Conservation (phyloP, 2,113 vertebrate genomes). For the Phalacrocorax aristotelis region DNA sequence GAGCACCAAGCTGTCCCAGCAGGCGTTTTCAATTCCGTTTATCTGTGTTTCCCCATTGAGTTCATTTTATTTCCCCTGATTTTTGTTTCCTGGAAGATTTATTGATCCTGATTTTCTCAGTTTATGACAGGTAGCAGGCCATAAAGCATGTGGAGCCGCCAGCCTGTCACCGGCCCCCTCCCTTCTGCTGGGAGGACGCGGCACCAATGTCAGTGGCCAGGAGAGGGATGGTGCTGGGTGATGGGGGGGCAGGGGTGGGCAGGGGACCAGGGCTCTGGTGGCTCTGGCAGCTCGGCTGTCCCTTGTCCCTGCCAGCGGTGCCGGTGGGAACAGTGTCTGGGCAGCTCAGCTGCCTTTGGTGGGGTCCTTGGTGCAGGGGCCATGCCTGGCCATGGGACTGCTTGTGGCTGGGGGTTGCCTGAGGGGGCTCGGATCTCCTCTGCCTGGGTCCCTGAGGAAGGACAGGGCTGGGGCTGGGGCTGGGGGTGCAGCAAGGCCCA, state of each 20-base stretch:
- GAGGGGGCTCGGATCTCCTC: not conserved
- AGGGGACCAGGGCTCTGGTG: not conserved
- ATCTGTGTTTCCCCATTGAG: slow-evolving; percentile 48
- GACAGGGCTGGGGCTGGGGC: not conserved
- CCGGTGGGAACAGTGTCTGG: accelerated
- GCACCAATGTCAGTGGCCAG: not conserved
- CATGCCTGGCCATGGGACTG: not conserved
- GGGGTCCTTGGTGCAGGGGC: not conserved
- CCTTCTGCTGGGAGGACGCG: accelerated
- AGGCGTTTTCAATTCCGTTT: slow-evolving; percentile 44
- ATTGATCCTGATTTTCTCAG: slow-evolving; percentile 46
- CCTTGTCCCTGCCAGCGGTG: not conserved
- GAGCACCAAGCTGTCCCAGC: slow-evolving; percentile 35
- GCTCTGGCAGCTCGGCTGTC: not conserved
- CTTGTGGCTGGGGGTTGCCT: not conserved
- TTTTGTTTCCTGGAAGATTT: slow-evolving; percentile 62
- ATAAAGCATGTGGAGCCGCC: slow-evolving; percentile 3
- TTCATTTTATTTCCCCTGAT: slow-evolving; percentile 52
- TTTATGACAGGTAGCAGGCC: slow-evolving; percentile 59
- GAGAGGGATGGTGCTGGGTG: not conserved
- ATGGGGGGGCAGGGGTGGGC: accelerated
- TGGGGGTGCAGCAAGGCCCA: not conserved
- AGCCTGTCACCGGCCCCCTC: not conserved
- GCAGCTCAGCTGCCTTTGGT: not conserved
- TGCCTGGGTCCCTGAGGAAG: not conserved